Evolutionary conservation across 1,140 invertebrate genomes (phyloP).

Genomic region (Coboldia fuscipes): DNA sequence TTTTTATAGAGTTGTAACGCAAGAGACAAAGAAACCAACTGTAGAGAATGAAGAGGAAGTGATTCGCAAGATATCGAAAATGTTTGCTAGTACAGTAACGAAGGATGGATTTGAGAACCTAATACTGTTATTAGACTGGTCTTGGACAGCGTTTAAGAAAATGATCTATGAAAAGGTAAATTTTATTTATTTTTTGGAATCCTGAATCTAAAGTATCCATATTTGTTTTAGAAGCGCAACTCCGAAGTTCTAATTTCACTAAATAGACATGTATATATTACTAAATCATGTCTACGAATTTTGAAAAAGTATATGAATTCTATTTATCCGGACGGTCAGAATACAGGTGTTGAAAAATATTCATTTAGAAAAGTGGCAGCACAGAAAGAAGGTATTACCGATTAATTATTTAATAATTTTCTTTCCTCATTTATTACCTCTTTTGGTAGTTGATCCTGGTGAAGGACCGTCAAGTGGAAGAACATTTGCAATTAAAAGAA

Average conservation of each 20-base stretch:
- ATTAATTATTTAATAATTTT: too few species aligned
- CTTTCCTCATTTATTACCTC: background rate
- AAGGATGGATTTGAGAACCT: constrained; percentile 70
- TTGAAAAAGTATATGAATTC: constrained; percentile 70
- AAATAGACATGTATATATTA: constrained; percentile 82
- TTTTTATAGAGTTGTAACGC: constrained; percentile 31
- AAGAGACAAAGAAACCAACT: constrained; percentile 35
- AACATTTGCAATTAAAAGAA: too few species aligned
- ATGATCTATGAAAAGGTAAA: constrained; percentile 28
- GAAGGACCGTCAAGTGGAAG: too few species aligned
- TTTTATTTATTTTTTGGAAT: constrained; percentile 7
- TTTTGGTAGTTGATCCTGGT: too few species aligned
- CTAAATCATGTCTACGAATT: constrained; percentile 57
- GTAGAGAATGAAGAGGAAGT: constrained; percentile 39
- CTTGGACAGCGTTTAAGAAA: constrained; percentile 55
- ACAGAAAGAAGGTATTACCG: background rate
- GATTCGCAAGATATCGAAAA: constrained; percentile 47
- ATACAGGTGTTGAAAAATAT: too few species aligned
- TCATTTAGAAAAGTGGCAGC: constrained; percentile 1
- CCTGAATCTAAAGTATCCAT: too few species aligned
- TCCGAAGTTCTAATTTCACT: too few species aligned
- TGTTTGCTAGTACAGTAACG: constrained; percentile 56
- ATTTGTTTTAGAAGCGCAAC: too few species aligned
- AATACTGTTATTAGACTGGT: constrained; percentile 57
- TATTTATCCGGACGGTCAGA: constrained; percentile 79